Evolutionary conservation across 2,113 vertebrate genomes (phyloP).

Genomic region (Carlito syrichta): DNA sequence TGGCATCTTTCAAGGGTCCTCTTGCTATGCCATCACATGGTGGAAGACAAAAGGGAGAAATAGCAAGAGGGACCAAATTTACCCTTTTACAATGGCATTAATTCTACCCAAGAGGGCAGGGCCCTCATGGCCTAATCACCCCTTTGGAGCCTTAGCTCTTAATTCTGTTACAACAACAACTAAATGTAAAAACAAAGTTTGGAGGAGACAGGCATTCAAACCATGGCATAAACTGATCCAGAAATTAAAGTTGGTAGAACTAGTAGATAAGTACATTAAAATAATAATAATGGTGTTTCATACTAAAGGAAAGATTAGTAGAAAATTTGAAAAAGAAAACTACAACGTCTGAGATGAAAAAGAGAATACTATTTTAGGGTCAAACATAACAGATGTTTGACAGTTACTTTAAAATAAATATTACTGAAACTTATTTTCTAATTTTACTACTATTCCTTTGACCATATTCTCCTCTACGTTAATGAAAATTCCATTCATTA

Average conservation of each 20-base stretch:
- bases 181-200: neutral
- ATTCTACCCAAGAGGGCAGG: neutral
- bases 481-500: neutral
- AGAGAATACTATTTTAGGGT: neutral
- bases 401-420: neutral
- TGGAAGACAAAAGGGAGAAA: neutral
- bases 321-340: neutral
- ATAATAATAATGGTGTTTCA: neutral
- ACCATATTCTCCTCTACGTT: neutral
- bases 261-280: neutral
- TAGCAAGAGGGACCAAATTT: neutral
- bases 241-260: neutral
- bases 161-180: neutral
- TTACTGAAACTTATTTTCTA: neutral
- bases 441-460: neutral
- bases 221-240: neutral
- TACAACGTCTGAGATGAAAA: neutral
- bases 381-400: neutral
- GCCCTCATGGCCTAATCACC: neutral
- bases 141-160: neutral
- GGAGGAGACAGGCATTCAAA: neutral
- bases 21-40: neutral
- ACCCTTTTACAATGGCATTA: neutral
- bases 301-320: neutral
- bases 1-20: neutral